Base-by-base conservation (phyloP, 2,797 vertebrate species). In the Propithecus deckenii region DNA sequence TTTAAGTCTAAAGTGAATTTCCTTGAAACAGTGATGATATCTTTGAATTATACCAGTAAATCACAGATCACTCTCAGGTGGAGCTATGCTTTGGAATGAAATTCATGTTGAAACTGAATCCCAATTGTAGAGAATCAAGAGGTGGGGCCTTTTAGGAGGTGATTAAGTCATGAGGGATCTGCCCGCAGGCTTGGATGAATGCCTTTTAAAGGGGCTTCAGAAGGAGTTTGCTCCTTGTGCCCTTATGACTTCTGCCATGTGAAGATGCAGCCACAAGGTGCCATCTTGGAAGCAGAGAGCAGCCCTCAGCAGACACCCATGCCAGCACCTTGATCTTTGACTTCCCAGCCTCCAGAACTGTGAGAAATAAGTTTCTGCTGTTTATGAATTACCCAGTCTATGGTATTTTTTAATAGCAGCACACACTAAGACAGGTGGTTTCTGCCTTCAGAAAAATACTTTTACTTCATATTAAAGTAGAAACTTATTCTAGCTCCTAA, bases 1-100 rank as follows among this genome's bases (percentile, higher is more conserved):
- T 90, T 94, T 94, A 81, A 96, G 93, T 92, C 91, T 7, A 0
- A 80, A 91, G 63, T 96, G 72, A 95, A 88, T 96, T 97, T 97
- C 94, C 93, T 91, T 86, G 89, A 79, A 94, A 84, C n/a, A 32
- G 25, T 63, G 41, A 74, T 88, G 72, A 55, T 43, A 81, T 57
- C n/a, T 88, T 79, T 84, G 83, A 86, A 76, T 96, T 76, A 72
- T 87, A 79, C 48, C 20, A 30, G 5, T 74, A 86, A 78, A 25
- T 86, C 57, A 69, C 30, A 80, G 35, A n/a, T 85, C 28, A 25
- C 50, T 18, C 59, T 48, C 61, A 57, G 63, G 76, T 79, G 35
- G 23, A 55, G 50, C 32, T 78, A 14, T 52, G 48, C 48, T 52
- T 52, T 35, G 75, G 75, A 52, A 52, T 78, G n/a, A 78, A 52